Base-by-base conservation (phyloP, 2,888 invertebrate genomes). In the Plagiodera versicolora region DNA sequence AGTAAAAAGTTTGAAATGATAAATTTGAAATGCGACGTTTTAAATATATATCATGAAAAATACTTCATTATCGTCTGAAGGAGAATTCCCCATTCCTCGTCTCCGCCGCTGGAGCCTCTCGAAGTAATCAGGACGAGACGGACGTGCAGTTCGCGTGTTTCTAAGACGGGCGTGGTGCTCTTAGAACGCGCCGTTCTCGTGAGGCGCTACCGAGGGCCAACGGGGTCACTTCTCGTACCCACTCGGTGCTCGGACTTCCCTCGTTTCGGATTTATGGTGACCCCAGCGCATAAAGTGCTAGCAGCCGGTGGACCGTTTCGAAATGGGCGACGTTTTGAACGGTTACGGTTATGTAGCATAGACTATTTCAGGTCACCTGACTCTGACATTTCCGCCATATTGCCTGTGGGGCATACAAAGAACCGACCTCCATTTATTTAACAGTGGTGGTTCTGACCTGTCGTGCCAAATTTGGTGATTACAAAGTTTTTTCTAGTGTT, bases 151-250 rank as follows among this genome's bases (percentile, higher is more conserved):
- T 70, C 66, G 72, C 70, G 70, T 70, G 70, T 67, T 64, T 58
- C 56, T 50, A 53, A 54, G 57, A 30, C 54, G 68, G 74, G 74
- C 74, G 74, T 74, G 74, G 74, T 72, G 70, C 67, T 52, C 39
- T 35, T 28, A 9, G 52, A 52, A 56, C 60, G 61, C 67, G 53
- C 39, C 10, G 39, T 14, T 39, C n/a, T 39, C n/a, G n/a, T 53
- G 56, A 53, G 65, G 66, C 71, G 73, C 72, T 74, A 74, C 72
- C 70, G 69, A 72, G 70, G 73, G 70, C 68, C 70, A 71, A 64
- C 65, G 70, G 65, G 72, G 72, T 74, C 74, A 73, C 60, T 65
- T 68, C 68, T 63, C 63, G 64, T 58, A 63, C 16, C n/a, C 14
- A 14, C 14, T 39, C 39, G 39, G 11, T 3, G 39, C 2, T 14